Base-by-base conservation (phyloP, 1,140 invertebrate species). In the Thereuonema tuberculata region DNA sequence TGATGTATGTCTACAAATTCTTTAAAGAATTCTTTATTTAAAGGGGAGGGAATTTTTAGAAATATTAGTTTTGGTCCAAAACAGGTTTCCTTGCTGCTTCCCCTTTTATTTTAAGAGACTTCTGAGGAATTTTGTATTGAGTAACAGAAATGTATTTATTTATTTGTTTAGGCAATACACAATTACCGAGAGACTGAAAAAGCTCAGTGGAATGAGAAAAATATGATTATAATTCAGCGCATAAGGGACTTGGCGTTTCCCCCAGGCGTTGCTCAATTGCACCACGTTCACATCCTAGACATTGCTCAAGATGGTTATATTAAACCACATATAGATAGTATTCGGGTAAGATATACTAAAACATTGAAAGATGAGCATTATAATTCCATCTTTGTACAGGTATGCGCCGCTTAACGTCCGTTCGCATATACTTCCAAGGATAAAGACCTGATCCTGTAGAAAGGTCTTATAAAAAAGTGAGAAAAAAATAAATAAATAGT, bases 261-360 rank as follows among this genome's bases (percentile, higher is more conserved):
- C n/a, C 66, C 76, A 48, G 70, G 76, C 53, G 73, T 76, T 24
- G 66, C 77, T 27, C 81, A 84, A 55, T 74, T 96, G 60, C 79
- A 82, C 31, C 73, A 77, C 63, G 84, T 89, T 23, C 96, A 99
- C 72, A 81, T 98, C 31, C 76, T 99, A 50, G 96, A 99, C 77
- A 77, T 99, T 37, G 82, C 86, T 21, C 79, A 85, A 49, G 81
- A 89, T 50, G 95, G 95, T 14, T 83, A 84, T 66, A 98, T 99
- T 65, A 95, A 93, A 72, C 92, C 96, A 1, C 96, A 99, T 71
- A 82, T 98, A 29, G 96, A 99, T 73, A 92, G 92, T 69, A 76
- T 89, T 21, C 77, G 85, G 71, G 93, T 96, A n/a, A 77, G 73
- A 59, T 58, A 49, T 15, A 27, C 21, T 46, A 14, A 43, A 57